phyloP scores from a whole-genome alignment of 2,888 invertebrate species.

The Melipona beecheii region DNA sequence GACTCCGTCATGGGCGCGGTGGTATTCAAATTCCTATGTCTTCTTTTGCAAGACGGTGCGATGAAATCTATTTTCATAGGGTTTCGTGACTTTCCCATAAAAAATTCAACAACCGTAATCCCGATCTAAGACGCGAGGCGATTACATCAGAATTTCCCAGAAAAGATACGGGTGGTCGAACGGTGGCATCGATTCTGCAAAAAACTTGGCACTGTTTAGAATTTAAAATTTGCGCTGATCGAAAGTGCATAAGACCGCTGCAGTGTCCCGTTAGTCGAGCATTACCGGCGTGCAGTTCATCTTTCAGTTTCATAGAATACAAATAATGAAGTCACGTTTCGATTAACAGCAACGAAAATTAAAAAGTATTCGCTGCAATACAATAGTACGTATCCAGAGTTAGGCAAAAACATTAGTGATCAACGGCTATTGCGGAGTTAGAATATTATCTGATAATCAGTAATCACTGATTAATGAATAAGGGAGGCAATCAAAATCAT shows the following conservation, averaged over 20 bases:
- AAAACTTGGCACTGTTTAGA: slow-evolving; percentile 5
- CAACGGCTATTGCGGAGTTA: no score
- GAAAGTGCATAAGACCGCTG: slow-evolving; percentile 14
- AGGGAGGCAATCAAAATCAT: no score
- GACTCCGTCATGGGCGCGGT: neutral
- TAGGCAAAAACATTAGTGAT: no score
- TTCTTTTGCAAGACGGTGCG: neutral
- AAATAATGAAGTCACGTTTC: neutral
- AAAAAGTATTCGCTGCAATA: neutral
- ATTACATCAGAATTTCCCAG: neutral
- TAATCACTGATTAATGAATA: no score
- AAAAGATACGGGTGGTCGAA: slow-evolving; percentile 8
- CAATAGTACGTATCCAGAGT: neutral
- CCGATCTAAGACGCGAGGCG: neutral
- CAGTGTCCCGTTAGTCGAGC: slow-evolving; percentile 30
- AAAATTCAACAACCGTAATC: neutral
- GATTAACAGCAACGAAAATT: neutral
- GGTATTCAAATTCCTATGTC: neutral
- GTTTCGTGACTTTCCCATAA: no score
- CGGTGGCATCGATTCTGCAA: slow-evolving; percentile 11
- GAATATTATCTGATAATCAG: no score
- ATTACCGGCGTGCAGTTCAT: neutral
- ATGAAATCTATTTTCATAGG: neutral
- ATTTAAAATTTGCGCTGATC: slow-evolving; percentile 26
- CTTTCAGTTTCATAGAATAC: slow-evolving; percentile 35